A percentile compares a stretch with the other conserved stretches of the same genome.
Conservation (phyloP, 2,113 vertebrate species). For the Cinclus cinclus region DNA sequence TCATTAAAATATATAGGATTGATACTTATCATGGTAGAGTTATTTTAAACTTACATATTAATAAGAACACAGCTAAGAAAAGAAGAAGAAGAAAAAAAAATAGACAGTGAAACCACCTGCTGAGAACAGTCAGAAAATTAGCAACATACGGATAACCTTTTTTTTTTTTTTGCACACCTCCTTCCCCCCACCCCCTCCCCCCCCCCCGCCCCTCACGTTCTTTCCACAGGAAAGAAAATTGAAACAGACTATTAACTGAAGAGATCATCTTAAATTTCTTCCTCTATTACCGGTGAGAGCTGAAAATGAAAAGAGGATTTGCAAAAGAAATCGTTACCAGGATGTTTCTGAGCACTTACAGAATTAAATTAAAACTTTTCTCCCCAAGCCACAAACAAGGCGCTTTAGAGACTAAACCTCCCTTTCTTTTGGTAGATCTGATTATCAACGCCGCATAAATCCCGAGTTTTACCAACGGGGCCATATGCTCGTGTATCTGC, state of each 20-base stretch:
- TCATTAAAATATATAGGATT: slow-evolving; percentile 31
- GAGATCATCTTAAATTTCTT: neutral
- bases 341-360: neutral
- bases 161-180: neutral
- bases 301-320: slow-evolving; percentile 36
- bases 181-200: accelerated
- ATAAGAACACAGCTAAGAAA: neutral
- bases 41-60: neutral
- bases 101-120: neutral
- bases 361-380: slow-evolving; percentile 43
- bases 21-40: neutral
- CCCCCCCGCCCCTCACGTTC: neutral
- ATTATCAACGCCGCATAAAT: neutral
- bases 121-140: slow-evolving; percentile 25
- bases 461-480: neutral
- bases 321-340: slow-evolving; percentile 18
- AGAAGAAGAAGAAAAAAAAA: no score
- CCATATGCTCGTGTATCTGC: neutral
- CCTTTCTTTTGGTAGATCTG: neutral
- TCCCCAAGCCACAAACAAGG: slow-evolving; percentile 21
- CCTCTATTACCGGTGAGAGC: neutral
- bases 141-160: neutral
- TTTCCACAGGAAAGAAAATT: neutral
- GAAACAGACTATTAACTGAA: neutral
- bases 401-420: neutral